A percentile compares a stretch with the other conserved stretches of the same genome.
phyloP scores from a whole-genome alignment of 1,140 invertebrate species.

The Drepana arcuata region DNA sequence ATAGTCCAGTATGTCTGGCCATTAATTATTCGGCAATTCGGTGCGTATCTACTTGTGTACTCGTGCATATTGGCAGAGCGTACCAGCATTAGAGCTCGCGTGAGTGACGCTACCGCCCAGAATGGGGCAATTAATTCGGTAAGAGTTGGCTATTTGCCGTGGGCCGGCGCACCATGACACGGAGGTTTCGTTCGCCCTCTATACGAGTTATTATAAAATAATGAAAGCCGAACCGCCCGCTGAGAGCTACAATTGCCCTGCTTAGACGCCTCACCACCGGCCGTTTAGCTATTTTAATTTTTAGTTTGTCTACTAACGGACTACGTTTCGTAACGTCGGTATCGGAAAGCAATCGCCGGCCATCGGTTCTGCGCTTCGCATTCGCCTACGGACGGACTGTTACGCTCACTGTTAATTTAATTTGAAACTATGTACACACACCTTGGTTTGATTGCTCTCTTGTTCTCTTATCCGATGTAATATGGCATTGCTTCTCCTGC shows the following conservation, averaged over 20 bases:
- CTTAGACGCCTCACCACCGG: constrained; percentile 53
- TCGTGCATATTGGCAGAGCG: too few relatives aligned
- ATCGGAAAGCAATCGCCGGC: constrained; percentile 34
- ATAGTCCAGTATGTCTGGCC: too few relatives aligned
- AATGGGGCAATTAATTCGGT: constrained; percentile 62
- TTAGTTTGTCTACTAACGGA: constrained; percentile 68
- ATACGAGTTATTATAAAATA: constrained; percentile 66
- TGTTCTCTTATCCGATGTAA: constrained; percentile 12
- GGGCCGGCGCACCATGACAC: constrained; percentile 46
- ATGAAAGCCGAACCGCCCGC: constrained; percentile 64
- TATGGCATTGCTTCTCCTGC: constrained; percentile 8
- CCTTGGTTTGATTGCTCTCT: constrained; percentile 14
- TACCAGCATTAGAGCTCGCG: too few relatives aligned
- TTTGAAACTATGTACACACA: constrained; percentile 13
- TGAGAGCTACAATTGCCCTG: constrained; percentile 63
- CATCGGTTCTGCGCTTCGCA: constrained; percentile 13
- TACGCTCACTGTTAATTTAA: constrained; percentile 22
- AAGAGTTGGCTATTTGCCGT: constrained; percentile 51
- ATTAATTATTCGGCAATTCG: too few relatives aligned
- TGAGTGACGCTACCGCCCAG: constrained; percentile 58
- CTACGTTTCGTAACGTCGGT: constrained; percentile 44
- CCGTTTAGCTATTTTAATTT: constrained; percentile 70
- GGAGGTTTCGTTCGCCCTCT: constrained; percentile 49
- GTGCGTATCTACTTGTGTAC: too few relatives aligned
- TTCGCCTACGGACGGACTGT: constrained; percentile 23